A percentile compares a stretch with the other conserved stretches of the same genome.
These are phyloP conservation scores for Dromiciops gliroides DNA, from an alignment of 2,113 vertebrate genomes.

Conservation along the genomic window DNA sequence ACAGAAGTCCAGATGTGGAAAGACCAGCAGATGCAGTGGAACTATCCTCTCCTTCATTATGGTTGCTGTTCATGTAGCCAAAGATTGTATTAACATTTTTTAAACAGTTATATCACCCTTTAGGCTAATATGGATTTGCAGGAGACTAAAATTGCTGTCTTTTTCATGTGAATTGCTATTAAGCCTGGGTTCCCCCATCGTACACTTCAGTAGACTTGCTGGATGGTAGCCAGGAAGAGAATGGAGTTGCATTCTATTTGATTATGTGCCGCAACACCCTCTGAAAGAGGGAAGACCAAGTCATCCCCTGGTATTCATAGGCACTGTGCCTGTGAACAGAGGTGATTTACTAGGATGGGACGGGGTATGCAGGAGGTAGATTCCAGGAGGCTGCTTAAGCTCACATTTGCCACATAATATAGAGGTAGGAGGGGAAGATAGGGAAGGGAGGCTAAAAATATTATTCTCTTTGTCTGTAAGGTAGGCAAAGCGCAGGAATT, in stretches of 20 bases:
- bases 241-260: not conserved
- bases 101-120: not conserved
- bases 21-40: not conserved
- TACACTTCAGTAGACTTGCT: not conserved
- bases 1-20: not conserved
- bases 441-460: not conserved
- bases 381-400: not conserved
- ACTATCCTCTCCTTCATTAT: not conserved
- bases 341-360: not conserved
- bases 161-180: not conserved
- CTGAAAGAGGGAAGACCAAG: not conserved
- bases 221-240: not conserved
- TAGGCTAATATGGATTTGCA: not conserved
- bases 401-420: not conserved
- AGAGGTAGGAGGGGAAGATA: not conserved
- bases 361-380: not conserved
- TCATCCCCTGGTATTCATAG: not conserved
- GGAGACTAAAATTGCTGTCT: not conserved
- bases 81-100: not conserved
- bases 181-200: not conserved
- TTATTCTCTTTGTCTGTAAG: not conserved
- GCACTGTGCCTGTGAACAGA: not conserved
- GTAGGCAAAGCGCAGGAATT: not conserved
- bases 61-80: not conserved
- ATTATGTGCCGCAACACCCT: not conserved